Evolutionary conservation across 1,140 invertebrate species (phyloP).

Genomic region (Melipona quadrifasciata): DNA sequence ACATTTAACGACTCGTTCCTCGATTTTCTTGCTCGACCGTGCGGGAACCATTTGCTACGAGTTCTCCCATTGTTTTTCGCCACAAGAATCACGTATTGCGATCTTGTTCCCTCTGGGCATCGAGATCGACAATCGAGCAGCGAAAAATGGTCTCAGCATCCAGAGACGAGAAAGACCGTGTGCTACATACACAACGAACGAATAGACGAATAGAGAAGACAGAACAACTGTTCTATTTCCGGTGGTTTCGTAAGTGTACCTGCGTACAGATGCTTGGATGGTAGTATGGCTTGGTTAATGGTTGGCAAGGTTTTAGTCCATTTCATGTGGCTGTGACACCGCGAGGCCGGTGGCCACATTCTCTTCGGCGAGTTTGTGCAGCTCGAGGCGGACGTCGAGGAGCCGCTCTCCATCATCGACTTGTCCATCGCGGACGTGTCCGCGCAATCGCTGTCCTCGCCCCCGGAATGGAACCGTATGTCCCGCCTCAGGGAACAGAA

Average conservation of each 20-base stretch:
- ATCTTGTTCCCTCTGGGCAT: not conserved
- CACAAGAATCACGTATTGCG: not conserved
- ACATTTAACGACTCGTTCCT: not conserved
- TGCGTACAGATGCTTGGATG: constrained; percentile 77
- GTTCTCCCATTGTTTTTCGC: not conserved
- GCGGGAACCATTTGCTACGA: not conserved
- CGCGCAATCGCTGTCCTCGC: constrained; percentile 77
- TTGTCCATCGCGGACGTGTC: constrained; percentile 79
- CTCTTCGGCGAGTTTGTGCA: constrained; percentile 86
- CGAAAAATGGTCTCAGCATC: constrained; percentile 4
- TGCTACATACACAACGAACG: constrained; percentile 15
- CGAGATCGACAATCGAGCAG: constrained; percentile 21
- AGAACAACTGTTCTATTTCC: constrained; percentile 11
- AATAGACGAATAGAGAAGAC: not conserved
- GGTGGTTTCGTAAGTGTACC: constrained; percentile 60
- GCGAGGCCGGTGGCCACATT: constrained; percentile 82
- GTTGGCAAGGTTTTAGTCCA: constrained; percentile 79
- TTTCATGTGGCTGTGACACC: constrained; percentile 76
- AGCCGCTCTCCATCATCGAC: constrained; percentile 84
- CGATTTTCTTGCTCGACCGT: not conserved
- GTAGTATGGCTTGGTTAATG: constrained; percentile 75
- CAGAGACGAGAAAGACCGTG: not conserved
- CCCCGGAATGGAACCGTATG: constrained; percentile 69
- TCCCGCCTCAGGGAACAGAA: constrained; percentile 65
- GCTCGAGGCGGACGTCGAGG: constrained; percentile 85